Evolutionary conservation across 2,888 invertebrate species (phyloP), one percentile per base, ranked within the genome.

Genomic region (Liodrosophila aerea): DNA sequence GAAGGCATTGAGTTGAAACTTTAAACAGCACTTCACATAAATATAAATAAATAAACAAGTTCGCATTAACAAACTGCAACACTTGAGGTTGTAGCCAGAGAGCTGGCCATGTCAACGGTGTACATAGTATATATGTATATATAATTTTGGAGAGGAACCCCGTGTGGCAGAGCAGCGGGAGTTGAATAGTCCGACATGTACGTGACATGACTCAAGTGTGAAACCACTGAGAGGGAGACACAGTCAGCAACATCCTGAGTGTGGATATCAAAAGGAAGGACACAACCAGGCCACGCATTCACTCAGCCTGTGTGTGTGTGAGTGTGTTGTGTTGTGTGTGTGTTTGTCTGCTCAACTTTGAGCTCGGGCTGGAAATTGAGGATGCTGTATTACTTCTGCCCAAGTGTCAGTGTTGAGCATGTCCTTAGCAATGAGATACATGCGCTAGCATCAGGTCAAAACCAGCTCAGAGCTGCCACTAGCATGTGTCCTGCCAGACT

Each of bases 201-300:
- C 78, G 78, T 81, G 72, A 72, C 69, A 49, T 44, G 69, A 69
- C 50, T 73, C 43, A 51, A 77, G 71, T 73, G 76, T 58, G 57
- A 80, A 78, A 53, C 72, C 69, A 41, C 65, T 63, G n/a, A 15
- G 29, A 22, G 27, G 49, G 22, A 22, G 2, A 22, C 3, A 22
- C 22, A 22, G 22, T 22, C 3, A 22, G 22, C 22, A 22, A 5
- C 22, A 22, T 22, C 22, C 22, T 22, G 22, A 22, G 22, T 22
- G 22, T 22, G 22, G 22, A 22, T 22, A 22, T 22, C 22, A 22
- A 5, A 2, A 22, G 22, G 22, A 22, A 62, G 67, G 58, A 65
- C 52, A 54, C 8, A 39, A 37, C 16, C 36, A 29, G 15, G 44
- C 30, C 51, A 52, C 39, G 33, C 52, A 63, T 29, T 71, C 3